These are phyloP conservation scores for Drosophila pandora DNA, from an alignment of 1,140 invertebrate species.

Conservation along the genomic window DNA sequence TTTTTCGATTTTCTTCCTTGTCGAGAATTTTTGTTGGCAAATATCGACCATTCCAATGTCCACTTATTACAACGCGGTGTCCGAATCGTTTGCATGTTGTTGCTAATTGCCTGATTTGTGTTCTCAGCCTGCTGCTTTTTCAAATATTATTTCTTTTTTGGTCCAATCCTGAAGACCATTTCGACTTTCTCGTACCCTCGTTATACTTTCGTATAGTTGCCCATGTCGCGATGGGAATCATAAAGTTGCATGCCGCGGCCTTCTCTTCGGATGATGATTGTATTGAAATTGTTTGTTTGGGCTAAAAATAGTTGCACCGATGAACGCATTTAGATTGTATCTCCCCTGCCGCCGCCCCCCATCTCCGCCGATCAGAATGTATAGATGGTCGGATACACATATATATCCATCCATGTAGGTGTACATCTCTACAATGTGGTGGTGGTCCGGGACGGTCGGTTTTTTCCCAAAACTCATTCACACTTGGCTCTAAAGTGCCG, in stretches of 20 bases:
- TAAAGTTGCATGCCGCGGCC: slow-evolving; percentile 53
- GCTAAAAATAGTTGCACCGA: slow-evolving; percentile 71
- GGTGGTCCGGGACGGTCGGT: slow-evolving; percentile 16
- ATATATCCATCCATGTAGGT: slow-evolving; percentile 32
- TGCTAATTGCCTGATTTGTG: slow-evolving; percentile 78
- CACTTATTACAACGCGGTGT: slow-evolving; percentile 75
- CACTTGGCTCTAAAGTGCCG: slow-evolving; percentile 59
- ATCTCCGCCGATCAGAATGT: slow-evolving; percentile 28
- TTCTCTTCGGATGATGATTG: slow-evolving; percentile 50
- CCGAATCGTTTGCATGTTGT: slow-evolving; percentile 68
- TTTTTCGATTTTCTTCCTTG: slow-evolving; percentile 31
- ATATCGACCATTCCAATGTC: slow-evolving; percentile 70
- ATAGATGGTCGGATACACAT: slow-evolving; percentile 19
- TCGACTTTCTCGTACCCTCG: background rate
- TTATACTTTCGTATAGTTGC: background rate
- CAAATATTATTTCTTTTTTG: background rate
- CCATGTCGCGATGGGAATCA: slow-evolving; percentile 51
- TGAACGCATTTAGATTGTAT: slow-evolving; percentile 73
- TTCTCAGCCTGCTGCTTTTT: slow-evolving; percentile 5
- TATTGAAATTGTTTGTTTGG: slow-evolving; percentile 78
- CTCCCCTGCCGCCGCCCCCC: slow-evolving; percentile 24
- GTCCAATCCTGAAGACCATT: background rate
- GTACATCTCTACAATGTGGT: slow-evolving; percentile 23
- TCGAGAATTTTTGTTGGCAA: slow-evolving; percentile 56
- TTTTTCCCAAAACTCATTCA: slow-evolving; percentile 63